phyloP scores from a whole-genome alignment of 1,140 invertebrate species.

The Solen grandis region DNA sequence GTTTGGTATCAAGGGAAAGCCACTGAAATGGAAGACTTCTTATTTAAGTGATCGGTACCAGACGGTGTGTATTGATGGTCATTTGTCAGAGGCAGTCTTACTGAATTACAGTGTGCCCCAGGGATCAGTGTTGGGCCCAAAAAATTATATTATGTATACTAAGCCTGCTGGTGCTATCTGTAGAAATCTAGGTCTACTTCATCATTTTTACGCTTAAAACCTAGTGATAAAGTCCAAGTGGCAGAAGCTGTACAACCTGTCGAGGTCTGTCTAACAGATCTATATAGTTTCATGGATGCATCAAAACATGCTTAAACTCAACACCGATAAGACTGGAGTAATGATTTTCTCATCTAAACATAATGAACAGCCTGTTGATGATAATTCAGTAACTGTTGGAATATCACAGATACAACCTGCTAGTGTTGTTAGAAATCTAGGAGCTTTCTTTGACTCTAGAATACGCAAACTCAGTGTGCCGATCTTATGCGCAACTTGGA shows the following conservation, averaged over 20 bases:
- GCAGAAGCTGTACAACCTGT: conserved; percentile 15
- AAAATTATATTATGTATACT: conserved; percentile 23
- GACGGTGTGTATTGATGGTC: no score
- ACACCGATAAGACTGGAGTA: conserved; percentile 32
- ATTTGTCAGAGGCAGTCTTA: no score
- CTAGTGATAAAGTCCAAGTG: not conserved
- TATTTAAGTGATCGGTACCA: no score
- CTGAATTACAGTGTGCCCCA: no score
- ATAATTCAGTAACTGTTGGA: conserved; percentile 20
- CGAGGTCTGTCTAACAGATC: conserved; percentile 23
- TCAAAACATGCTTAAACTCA: conserved; percentile 37
- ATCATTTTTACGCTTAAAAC: conserved; percentile 50
- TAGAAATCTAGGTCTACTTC: conserved; percentile 25
- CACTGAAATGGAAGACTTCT: conserved; percentile 6
- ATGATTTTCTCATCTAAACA: conserved; percentile 42
- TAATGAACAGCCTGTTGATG: conserved; percentile 29
- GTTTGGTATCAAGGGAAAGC: conserved; percentile 2
- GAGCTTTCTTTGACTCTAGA: conserved; percentile 23
- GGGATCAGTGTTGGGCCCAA: conserved; percentile 5
- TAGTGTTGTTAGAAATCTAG: conserved; percentile 27
- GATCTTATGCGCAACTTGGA: conserved; percentile 42
- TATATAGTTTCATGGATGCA: conserved; percentile 44
- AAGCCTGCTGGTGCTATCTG: conserved; percentile 38
- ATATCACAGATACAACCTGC: conserved; percentile 23
- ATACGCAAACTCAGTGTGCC: conserved; percentile 41